Evolutionary conservation across 2,113 vertebrate genomes (phyloP), one percentile per base, ranked within the genome.

Genomic region (Melierax canorus): DNA sequence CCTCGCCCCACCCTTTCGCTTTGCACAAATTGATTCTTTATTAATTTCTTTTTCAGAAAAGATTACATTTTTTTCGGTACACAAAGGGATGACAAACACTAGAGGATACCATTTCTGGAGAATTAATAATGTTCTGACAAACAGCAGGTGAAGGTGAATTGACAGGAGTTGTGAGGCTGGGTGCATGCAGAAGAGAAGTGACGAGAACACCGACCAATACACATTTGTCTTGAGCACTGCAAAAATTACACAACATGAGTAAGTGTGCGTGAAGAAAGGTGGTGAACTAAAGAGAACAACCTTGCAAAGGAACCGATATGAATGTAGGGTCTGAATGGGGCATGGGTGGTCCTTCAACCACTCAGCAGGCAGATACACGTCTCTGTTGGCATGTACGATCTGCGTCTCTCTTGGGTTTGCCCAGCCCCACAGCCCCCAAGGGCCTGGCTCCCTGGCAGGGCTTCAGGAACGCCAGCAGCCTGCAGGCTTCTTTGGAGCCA

Each of bases 71-170:
- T 72, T 39, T 56, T 41, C 17, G 71, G 11, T 51, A 9, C 46
- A 46, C 24, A 87, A 22, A 78, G 73, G 18, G 24, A 45, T 91
- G 32, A 18, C 56, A 75, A 94, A 79, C 53, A 66, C 43, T 48
- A 83, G 73, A 71, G 23, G 39, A 86, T 69, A 79, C 9, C 0
- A 10, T 48, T 92, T 95, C 60, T 92, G 50, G 58, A 88, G 43
- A 96, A 69, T 88, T 77, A 91, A 78, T 74, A 76, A 92, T 59
- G 24, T 60, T 64, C 62, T 91, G 55, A 58, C 11, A 92, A 88
- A 43, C 14, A 73, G 59, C 66, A 74, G 38, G 23, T 91, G 41
- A 81, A 45, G 9, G 19, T 66, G 53, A 72, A 55, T 63, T 91
- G 77, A 68, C 27, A 43, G 34, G 24, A 89, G 12, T 36, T 84